These are phyloP conservation scores for Irena cyanogastra DNA, from an alignment of 2,113 vertebrate genomes.

Conservation along the genomic window DNA sequence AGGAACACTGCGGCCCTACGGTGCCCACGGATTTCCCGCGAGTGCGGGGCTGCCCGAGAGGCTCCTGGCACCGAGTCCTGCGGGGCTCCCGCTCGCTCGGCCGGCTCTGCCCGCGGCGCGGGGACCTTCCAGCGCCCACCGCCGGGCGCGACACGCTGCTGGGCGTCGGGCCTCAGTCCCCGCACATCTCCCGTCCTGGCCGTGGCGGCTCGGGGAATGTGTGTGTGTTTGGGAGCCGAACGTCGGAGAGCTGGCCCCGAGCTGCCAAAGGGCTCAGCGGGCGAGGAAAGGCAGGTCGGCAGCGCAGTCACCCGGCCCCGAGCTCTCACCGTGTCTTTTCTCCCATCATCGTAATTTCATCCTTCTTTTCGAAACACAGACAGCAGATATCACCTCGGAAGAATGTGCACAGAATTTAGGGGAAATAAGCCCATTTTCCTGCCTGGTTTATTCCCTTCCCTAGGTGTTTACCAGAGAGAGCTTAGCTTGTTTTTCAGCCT, in stretches of 20 bases:
- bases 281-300: neutral
- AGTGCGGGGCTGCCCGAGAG: fast-evolving
- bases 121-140: neutral
- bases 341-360: neutral
- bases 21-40: fast-evolving
- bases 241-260: neutral
- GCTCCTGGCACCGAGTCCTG: fast-evolving
- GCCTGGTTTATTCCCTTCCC: neutral
- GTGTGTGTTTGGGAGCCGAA: neutral
- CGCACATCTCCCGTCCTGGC: too few relatives aligned
- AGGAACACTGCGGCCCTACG: fast-evolving
- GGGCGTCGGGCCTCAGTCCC: fast-evolving
- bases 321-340: neutral
- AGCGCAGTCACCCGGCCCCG: fast-evolving
- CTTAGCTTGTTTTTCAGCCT: neutral
- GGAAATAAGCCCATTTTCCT: neutral
- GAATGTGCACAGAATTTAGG: neutral
- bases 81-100: neutral
- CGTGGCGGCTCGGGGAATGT: too few relatives aligned
- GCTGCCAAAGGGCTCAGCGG: neutral
- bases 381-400: neutral
- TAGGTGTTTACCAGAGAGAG: neutral
- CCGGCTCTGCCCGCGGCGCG: neutral
- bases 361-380: neutral
- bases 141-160: fast-evolving